Evolutionary conservation across 2,797 vertebrate genomes (phyloP).

Genomic region (Anas acuta): DNA sequence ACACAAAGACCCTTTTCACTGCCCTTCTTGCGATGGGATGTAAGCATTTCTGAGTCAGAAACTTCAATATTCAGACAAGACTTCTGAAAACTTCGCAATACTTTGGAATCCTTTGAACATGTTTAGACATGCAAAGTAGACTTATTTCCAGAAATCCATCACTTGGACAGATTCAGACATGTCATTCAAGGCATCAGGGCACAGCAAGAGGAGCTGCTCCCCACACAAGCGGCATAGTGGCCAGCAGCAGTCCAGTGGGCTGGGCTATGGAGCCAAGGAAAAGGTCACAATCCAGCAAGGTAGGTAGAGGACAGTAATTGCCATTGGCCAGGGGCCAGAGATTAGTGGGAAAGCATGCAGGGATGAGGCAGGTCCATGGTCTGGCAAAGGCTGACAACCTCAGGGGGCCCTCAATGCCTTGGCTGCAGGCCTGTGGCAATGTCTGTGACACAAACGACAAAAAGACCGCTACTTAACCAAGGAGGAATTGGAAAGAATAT

Average conservation of each 20-base stretch:
- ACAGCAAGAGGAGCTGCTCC: not conserved
- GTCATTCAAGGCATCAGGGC: accelerated
- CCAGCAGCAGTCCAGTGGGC: not conserved
- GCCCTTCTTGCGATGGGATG: not conserved
- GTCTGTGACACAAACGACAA: not conserved
- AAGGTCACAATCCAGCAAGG: not conserved
- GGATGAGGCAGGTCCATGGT: not conserved
- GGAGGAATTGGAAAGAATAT: not conserved
- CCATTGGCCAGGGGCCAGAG: accelerated
- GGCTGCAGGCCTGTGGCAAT: accelerated
- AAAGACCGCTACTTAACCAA: not conserved
- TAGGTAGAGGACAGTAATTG: not conserved
- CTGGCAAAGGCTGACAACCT: not conserved
- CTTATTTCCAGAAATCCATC: not conserved
- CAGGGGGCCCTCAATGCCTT: not conserved
- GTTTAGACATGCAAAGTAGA: not conserved
- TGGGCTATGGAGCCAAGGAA: not conserved
- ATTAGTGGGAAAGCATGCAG: accelerated
- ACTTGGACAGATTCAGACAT: not conserved
- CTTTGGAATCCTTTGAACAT: not conserved
- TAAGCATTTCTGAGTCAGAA: not conserved
- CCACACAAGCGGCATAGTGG: not conserved
- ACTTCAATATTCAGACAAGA: accelerated
- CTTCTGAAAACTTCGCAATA: not conserved
- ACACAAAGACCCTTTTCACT: not conserved